phyloP scores from a whole-genome alignment of 2,113 vertebrate species.

The Poicephalus gulielmi region DNA sequence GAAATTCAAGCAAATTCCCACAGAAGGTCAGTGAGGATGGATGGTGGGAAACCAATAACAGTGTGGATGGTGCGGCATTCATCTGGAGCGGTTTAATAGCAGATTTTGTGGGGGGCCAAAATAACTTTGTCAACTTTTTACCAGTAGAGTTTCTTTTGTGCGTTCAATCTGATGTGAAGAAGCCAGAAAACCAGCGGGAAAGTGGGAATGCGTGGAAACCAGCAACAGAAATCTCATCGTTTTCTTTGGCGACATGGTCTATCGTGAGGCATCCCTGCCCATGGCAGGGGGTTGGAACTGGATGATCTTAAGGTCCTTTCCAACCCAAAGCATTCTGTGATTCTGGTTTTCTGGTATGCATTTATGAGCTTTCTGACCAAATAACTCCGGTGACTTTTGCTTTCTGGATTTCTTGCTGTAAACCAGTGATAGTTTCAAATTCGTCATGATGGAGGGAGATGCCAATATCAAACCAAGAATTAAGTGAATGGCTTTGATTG shows the following conservation, averaged over 20 bases:
- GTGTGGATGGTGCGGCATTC: neutral
- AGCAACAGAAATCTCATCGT: neutral
- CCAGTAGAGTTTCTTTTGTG: neutral
- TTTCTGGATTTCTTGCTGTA: slow-evolving; percentile 9
- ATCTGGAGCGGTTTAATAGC: neutral
- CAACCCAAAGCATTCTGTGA: neutral
- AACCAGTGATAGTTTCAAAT: neutral
- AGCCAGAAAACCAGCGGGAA: neutral
- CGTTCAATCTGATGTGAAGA: rapidly evolving
- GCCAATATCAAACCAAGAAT: slow-evolving; percentile 22
- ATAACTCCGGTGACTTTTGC: neutral
- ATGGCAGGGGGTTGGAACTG: neutral
- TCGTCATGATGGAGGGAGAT: slow-evolving; percentile 3
- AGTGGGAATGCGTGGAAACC: neutral
- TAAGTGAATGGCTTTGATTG: neutral
- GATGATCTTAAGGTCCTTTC: neutral
- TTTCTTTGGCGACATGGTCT: neutral
- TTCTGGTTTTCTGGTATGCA: neutral
- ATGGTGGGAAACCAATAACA: rapidly evolving
- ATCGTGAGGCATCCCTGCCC: neutral
- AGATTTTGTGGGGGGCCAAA: rapidly evolving
- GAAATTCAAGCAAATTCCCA: neutral
- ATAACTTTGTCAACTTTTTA: neutral
- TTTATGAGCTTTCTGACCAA: neutral
- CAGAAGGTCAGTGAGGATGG: neutral